phyloP scores from a whole-genome alignment of 2,888 invertebrate species.

The Chromoteleia sp. region DNA sequence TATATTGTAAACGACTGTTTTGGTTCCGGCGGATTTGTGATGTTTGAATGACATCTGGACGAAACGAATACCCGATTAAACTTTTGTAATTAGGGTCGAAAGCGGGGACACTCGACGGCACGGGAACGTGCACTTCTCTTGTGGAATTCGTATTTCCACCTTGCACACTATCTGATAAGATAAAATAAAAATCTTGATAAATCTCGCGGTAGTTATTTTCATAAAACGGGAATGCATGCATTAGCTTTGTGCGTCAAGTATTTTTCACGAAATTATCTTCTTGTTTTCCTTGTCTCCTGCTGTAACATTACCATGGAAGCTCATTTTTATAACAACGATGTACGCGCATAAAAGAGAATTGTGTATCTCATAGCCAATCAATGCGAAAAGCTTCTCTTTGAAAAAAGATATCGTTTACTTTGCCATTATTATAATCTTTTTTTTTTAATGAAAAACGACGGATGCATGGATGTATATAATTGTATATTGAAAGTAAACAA shows the following conservation, averaged over 20 bases:
- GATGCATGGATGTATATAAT: slow-evolving; percentile 59
- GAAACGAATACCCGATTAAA: no score
- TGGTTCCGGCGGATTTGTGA: slow-evolving; percentile 26
- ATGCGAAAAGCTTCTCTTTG: slow-evolving; percentile 24
- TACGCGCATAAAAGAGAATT: slow-evolving; percentile 18
- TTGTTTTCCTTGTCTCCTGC: slow-evolving; percentile 14
- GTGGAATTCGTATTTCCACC: neutral
- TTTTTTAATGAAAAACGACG: slow-evolving; percentile 52
- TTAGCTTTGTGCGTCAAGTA: slow-evolving; percentile 23
- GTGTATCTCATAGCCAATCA: slow-evolving; percentile 11
- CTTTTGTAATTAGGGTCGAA: no score
- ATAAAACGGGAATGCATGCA: slow-evolving; percentile 41
- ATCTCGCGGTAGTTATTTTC: slow-evolving; percentile 37
- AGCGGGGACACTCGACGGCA: no score
- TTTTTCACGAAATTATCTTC: neutral
- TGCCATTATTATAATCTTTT: slow-evolving; percentile 58
- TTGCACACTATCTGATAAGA: neutral
- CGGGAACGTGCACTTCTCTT: no score
- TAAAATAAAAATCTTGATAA: neutral
- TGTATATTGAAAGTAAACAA: slow-evolving; percentile 61
- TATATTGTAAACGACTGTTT: slow-evolving; percentile 18
- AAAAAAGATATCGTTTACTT: slow-evolving; percentile 32
- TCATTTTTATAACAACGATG: slow-evolving; percentile 37
- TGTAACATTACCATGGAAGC: slow-evolving; percentile 35
- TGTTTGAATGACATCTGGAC: no score